Evolutionary conservation across 2,888 invertebrate species (phyloP), one percentile per base, ranked within the genome.

Genomic region (Malthinus seriepunctatus): DNA sequence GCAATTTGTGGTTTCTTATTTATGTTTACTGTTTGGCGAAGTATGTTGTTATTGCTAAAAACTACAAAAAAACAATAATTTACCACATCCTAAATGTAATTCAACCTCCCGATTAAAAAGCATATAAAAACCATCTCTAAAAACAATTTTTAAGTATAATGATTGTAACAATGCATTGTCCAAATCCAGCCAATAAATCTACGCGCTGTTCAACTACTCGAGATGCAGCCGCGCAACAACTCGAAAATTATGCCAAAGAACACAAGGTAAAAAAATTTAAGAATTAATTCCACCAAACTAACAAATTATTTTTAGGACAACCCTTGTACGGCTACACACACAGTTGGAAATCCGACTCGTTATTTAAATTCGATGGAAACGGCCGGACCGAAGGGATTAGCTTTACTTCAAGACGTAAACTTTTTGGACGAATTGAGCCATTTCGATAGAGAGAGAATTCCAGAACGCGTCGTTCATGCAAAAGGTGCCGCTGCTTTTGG

Each of bases 401-500:
- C 90, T 34, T 82, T 97, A 1, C 77, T 96, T 8, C 93, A 96
- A 79, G 97, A 97, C 81, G 85, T 86, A 60, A 85, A 88, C 63
- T 87, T 87, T 63, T 72, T 93, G 7, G 93, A 93, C 76, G 90
- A 91, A 76, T 81, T 93, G 47, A 84, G 90, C 0, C 87, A 95
- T 69, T 97, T 97, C 76, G 88, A 89, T 75, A 83, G 95, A 37
- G 97, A 98, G 76, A 86, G 97, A 55, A 97, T 97, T 69, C 97
- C 97, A 0, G 97, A 97, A 77, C 85, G 97, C 66, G 96, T 97
- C 1, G 96, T 95, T 0, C 97, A 97, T 77, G 97, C 97, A 0
- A 97, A 97, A 78, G 97, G 97, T 62, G 94, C 91, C 32, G 95
- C 92, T 9, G 93, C 92, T 1, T 93, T 91, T 77, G 93, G 78